Base-by-base conservation (phyloP, 2,797 vertebrate genomes). In the Delichon dasypus region DNA sequence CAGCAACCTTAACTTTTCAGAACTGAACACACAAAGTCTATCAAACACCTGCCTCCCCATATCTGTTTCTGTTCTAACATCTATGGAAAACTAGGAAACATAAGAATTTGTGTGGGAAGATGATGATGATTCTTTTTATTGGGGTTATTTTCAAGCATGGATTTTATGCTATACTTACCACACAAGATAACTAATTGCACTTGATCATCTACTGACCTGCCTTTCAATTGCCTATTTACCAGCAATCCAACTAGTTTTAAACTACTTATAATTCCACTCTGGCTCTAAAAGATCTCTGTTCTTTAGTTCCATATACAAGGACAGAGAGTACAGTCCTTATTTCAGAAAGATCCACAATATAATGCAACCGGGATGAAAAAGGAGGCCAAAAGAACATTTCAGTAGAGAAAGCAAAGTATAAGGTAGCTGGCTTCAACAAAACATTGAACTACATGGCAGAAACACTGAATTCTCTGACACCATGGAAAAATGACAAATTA, bases 401-500 rank as follows among this genome's bases (percentile, higher is more conserved):
- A 85, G 74, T 29, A 79, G 48, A 71, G 50, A 88, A 92, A 95
- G 67, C 29, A 36, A 85, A 82, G 36, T 40, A 13, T 48, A 78
- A 82, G 60, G 32, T 75, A 90, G 54, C 29, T 81, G 36, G 30
- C 71, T 93, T 84, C 84, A 90, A 93, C 44, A 62, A 78, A 89
- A 84, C 61, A 53, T 25, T 73, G 53, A 95, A 70, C 55, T 76
- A 89, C 34, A 38, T 65, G 78, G 82, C 55, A 92, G 67, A 93
- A 96, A 95, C 77, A 84, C 44, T 2, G 1, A 92, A 87, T 93
- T 89, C 34, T 57, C 74, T 90, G 71, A 76, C 84, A 83, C 12
- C 16, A 10, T 20, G 38, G 72, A 82, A 89, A 95, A 96, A 95
- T 92, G 75, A 94, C 91, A 95, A 89, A 96, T 92, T 92, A 92